A percentile compares a stretch with the other conserved stretches of the same genome.
Evolutionary conservation across 2,888 invertebrate genomes (phyloP).

Genomic region (Octodonta nipae): DNA sequence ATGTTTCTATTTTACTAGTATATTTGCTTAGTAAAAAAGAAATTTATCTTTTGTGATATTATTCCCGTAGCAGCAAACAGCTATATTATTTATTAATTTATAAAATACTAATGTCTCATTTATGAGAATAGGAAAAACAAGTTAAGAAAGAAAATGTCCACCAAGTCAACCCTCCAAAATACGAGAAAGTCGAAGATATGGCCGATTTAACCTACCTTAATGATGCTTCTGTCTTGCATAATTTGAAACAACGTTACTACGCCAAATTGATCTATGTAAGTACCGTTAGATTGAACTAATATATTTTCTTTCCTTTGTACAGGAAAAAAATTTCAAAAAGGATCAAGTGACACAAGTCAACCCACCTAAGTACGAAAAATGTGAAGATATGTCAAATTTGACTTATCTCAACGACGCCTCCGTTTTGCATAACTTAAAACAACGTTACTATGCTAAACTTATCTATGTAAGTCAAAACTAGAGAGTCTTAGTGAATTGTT

Average conservation of each 20-base stretch:
- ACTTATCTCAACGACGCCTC: conserved; percentile 98
- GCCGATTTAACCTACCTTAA: conserved; percentile 90
- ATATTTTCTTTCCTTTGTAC: conserved; percentile 13
- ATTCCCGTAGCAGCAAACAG: no score
- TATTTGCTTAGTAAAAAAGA: no score
- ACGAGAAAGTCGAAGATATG: conserved; percentile 95
- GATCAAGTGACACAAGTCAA: conserved; percentile 91
- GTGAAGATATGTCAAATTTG: conserved; percentile 97
- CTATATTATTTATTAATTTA: no score
- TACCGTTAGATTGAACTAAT: conserved; percentile 26
- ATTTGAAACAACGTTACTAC: conserved; percentile 87
- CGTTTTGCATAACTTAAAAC: conserved; percentile 95
- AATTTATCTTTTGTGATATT: no score
- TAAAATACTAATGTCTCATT: no score
- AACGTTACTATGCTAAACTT: conserved; percentile 91
- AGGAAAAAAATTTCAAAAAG: conserved; percentile 94
- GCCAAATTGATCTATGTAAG: conserved; percentile 90
- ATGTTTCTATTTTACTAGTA: no score
- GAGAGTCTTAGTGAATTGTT: no score
- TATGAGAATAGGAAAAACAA: conserved; percentile 57
- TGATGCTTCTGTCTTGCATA: conserved; percentile 88
- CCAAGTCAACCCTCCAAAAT: conserved; percentile 95
- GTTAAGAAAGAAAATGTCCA: conserved; percentile 74
- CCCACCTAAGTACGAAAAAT: conserved; percentile 97
- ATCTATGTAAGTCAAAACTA: conserved; percentile 99